Conservation (phyloP, 1,140 invertebrate species). For the Brachionus plicatilis region DNA sequence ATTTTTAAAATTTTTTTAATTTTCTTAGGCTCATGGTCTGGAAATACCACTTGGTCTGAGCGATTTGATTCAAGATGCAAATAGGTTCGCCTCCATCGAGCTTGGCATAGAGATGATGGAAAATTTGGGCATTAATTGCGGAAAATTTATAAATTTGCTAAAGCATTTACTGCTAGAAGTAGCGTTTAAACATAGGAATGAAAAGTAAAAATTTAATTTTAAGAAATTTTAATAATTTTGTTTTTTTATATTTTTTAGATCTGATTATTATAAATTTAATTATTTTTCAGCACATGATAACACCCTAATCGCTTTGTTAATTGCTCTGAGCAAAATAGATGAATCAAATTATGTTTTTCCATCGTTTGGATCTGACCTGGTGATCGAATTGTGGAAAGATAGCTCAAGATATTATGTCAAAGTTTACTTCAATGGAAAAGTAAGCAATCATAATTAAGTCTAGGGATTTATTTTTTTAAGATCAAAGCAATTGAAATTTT, state of each 20-base stretch:
- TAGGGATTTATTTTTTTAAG: too few species aligned
- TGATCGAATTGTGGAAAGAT: slow-evolving; percentile 17
- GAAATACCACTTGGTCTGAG: not conserved
- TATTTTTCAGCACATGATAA: slow-evolving; percentile 38
- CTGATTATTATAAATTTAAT: slow-evolving; percentile 29
- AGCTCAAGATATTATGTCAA: not conserved
- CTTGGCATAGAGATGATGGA: slow-evolving; percentile 26
- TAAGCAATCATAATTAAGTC: not conserved
- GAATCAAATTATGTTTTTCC: not conserved
- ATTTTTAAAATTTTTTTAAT: not conserved
- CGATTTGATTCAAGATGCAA: not conserved
- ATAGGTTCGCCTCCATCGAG: not conserved
- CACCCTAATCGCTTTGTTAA: slow-evolving; percentile 10
- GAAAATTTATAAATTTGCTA: slow-evolving; percentile 9
- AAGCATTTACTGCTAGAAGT: not conserved
- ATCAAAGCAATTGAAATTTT: not conserved
- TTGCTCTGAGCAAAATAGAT: not conserved
- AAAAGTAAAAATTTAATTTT: not conserved
- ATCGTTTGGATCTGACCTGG: not conserved
- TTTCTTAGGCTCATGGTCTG: not conserved
- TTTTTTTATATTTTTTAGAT: not conserved
- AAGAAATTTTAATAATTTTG: not conserved
- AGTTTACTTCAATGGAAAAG: slow-evolving; percentile 3
- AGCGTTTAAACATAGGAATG: not conserved
- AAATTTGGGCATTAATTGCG: not conserved